Percentiles rank a stretch among this genome's conserved stretches.
These are phyloP conservation scores for Trichonephila clavata DNA, from an alignment of 1,140 invertebrate genomes.

Conservation along the genomic window DNA sequence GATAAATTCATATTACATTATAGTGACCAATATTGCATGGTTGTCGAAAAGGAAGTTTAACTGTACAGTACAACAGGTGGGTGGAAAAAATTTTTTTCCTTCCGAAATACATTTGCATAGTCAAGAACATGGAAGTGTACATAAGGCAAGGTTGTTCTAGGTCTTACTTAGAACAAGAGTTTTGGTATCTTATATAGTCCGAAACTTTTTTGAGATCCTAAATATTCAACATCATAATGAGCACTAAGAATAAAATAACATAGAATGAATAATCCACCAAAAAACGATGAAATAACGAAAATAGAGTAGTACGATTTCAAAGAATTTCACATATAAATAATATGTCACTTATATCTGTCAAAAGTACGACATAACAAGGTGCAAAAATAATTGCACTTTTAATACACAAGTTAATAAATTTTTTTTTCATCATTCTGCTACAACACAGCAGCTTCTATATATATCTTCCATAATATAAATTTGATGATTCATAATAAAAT, in stretches of 20 bases:
- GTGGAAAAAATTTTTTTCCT: neutral
- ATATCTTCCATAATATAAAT: neutral
- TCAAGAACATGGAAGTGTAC: neutral
- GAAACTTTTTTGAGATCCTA: neutral
- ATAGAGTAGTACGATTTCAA: neutral
- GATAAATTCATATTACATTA: constrained; percentile 41
- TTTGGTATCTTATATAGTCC: neutral
- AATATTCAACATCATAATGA: neutral
- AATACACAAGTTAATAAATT: neutral
- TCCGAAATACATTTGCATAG: neutral
- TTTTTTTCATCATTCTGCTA: neutral
- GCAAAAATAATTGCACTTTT: constrained; percentile 36
- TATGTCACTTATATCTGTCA: constrained; percentile 21
- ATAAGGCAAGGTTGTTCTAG: constrained; percentile 51
- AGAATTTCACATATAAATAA: constrained; percentile 46
- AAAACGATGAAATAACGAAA: neutral
- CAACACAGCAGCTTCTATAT: neutral
- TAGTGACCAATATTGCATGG: constrained; percentile 28
- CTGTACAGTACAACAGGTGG: neutral
- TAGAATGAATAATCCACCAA: neutral
- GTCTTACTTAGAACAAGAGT: neutral
- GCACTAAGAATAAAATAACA: neutral
- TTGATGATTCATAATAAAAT: constrained; percentile 57
- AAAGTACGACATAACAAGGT: constrained; percentile 8
- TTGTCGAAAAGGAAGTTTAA: neutral